phyloP scores from a whole-genome alignment of 2,797 vertebrate species.

The Anableps anableps region DNA sequence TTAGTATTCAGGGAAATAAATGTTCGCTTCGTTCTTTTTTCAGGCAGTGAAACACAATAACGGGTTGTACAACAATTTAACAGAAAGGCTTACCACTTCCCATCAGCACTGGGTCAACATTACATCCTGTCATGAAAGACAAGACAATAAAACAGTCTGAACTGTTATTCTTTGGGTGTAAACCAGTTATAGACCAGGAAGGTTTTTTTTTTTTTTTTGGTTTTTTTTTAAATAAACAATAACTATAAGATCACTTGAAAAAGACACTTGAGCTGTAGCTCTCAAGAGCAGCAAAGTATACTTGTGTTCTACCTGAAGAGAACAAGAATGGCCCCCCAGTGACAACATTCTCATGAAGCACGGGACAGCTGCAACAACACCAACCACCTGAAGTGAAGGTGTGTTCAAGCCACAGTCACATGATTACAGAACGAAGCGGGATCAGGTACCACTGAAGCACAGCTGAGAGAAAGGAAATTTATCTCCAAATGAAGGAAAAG shows the following conservation, averaged over 20 bases:
- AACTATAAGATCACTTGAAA: background rate
- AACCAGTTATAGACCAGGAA: background rate
- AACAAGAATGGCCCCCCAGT: slow-evolving; percentile 26
- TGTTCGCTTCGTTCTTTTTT: background rate
- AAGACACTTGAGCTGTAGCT: slow-evolving; percentile 5
- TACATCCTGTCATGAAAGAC: background rate
- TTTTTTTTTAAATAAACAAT: background rate
- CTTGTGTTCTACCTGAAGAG: slow-evolving; percentile 20
- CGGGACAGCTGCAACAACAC: slow-evolving; percentile 28
- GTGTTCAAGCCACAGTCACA: slow-evolving; percentile 40
- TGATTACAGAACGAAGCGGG: slow-evolving; percentile 32
- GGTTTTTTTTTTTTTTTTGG: too few relatives aligned
- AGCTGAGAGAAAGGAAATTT: background rate
- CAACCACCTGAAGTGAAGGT: slow-evolving; percentile 10
- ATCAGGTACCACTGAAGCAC: slow-evolving; percentile 25
- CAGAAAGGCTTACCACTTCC: slow-evolving; percentile 10
- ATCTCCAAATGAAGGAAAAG: slow-evolving; percentile 1
- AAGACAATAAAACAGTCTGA: background rate
- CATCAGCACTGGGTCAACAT: slow-evolving; percentile 2
- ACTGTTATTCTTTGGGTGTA: background rate
- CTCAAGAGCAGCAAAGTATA: slow-evolving; percentile 22
- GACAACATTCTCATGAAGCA: slow-evolving; percentile 29
- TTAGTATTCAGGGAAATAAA: background rate
- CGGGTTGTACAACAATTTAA: slow-evolving; percentile 4
- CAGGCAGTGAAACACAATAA: background rate